Conservation (phyloP, 2,888 invertebrate genomes). For the Agelastica alni region DNA sequence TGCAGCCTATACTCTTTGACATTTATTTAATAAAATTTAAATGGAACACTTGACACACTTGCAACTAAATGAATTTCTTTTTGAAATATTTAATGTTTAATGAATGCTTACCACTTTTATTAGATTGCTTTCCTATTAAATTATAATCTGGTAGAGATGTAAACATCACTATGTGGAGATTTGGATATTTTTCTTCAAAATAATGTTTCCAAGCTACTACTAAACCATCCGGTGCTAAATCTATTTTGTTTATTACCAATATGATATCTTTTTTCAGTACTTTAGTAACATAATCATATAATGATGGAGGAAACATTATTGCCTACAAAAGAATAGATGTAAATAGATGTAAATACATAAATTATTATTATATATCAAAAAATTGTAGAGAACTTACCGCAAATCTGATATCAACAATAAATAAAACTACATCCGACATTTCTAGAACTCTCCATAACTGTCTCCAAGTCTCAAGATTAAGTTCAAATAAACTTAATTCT, state of each 20-base stretch:
- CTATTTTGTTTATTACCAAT: constrained; percentile 89
- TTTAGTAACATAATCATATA: constrained; percentile 78
- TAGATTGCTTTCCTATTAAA: constrained; percentile 62
- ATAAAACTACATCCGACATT: constrained; percentile 86
- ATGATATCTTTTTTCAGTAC: constrained; percentile 82
- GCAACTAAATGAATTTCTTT: too few species aligned
- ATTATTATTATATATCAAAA: too few species aligned
- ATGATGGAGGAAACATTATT: constrained; percentile 86
- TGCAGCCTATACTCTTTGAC: too few species aligned
- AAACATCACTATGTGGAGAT: constrained; percentile 78
- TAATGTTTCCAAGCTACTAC: constrained; percentile 89
- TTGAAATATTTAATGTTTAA: too few species aligned
- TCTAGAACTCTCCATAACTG: constrained; percentile 95
- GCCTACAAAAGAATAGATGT: constrained; percentile 57
- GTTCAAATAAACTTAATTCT: constrained; percentile 83
- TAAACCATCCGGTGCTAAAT: constrained; percentile 78
- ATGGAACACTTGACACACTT: too few species aligned
- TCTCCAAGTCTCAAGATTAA: constrained; percentile 95
- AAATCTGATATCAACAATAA: constrained; percentile 87
- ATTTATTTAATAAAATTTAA: too few species aligned
- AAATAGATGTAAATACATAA: too few species aligned
- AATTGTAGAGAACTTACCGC: too few species aligned
- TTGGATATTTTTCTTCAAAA: constrained; percentile 71
- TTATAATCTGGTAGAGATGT: constrained; percentile 82
- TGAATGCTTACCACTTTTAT: too few species aligned